Conservation (phyloP, 1,140 invertebrate species). For the Plectus sambesii region DNA sequence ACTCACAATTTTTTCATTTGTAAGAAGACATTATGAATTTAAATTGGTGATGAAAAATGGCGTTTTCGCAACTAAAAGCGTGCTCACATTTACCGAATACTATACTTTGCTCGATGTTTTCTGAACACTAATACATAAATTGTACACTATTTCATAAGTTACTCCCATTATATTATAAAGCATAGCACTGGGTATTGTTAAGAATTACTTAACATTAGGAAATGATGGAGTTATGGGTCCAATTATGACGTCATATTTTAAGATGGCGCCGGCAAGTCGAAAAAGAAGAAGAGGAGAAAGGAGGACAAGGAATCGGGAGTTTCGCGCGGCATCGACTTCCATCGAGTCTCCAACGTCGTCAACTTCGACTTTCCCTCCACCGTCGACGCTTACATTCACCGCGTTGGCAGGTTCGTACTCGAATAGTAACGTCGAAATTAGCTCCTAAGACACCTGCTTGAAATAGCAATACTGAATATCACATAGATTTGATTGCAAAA, state of each 20-base stretch:
- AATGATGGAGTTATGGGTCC: conserved; percentile 28
- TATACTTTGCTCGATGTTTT: too few species aligned
- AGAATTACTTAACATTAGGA: not conserved
- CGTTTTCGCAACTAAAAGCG: too few species aligned
- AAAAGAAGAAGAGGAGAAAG: conserved; percentile 51
- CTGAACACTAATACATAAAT: too few species aligned
- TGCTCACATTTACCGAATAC: too few species aligned
- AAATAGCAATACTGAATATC: too few species aligned
- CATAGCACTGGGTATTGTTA: conserved; percentile 5
- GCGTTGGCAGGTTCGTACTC: conserved; percentile 61
- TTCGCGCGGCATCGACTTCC: conserved; percentile 90
- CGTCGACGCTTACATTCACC: conserved; percentile 77
- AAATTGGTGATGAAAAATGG: too few species aligned
- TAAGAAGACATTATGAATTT: too few species aligned
- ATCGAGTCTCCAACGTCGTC: conserved; percentile 88
- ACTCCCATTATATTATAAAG: too few species aligned
- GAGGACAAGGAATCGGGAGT: conserved; percentile 87
- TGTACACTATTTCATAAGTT: too few species aligned
- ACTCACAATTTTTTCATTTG: too few species aligned
- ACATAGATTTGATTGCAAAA: too few species aligned
- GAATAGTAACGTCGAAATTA: not conserved
- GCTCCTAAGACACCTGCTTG: too few species aligned
- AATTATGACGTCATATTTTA: conserved; percentile 34
- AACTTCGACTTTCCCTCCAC: conserved; percentile 93
- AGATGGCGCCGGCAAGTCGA: conserved; percentile 45